These are phyloP conservation scores for Danaus chrysippus DNA, from an alignment of 2,888 invertebrate genomes.

Conservation along the genomic window DNA sequence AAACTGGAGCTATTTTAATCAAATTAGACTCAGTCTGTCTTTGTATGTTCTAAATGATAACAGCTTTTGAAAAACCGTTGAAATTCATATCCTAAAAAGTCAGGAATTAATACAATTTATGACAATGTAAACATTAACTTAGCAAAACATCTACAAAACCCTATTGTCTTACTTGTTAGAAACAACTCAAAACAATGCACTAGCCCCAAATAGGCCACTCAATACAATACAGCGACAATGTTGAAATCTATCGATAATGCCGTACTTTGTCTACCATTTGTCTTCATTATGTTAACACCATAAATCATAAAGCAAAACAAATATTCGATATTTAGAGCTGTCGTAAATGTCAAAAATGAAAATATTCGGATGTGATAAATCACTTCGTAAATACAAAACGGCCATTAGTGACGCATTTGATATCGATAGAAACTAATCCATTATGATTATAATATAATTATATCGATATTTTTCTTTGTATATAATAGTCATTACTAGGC, in stretches of 20 bases:
- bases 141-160: background rate
- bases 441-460: too few relatives aligned
- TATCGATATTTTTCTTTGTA: too few relatives aligned
- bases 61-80: too few relatives aligned
- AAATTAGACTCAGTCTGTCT: too few relatives aligned
- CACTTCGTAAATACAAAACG: background rate
- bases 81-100: too few relatives aligned
- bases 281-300: constrained; percentile 10
- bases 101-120: background rate
- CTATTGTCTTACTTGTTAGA: background rate
- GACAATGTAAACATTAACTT: background rate
- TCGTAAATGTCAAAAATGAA: background rate
- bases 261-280: constrained; percentile 10
- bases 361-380: background rate
- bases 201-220: constrained; percentile 14
- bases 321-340: background rate
- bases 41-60: too few relatives aligned
- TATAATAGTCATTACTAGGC: too few relatives aligned
- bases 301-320: constrained; percentile 3
- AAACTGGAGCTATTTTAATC: too few relatives aligned
- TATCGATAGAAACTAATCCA: too few relatives aligned
- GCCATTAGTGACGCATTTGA: too few relatives aligned
- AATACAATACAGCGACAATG: constrained; percentile 16
- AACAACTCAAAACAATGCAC: constrained; percentile 10
- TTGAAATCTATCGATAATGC: constrained; percentile 19